Base-by-base conservation (phyloP, 2,113 vertebrate species). In the Cettia cetti region DNA sequence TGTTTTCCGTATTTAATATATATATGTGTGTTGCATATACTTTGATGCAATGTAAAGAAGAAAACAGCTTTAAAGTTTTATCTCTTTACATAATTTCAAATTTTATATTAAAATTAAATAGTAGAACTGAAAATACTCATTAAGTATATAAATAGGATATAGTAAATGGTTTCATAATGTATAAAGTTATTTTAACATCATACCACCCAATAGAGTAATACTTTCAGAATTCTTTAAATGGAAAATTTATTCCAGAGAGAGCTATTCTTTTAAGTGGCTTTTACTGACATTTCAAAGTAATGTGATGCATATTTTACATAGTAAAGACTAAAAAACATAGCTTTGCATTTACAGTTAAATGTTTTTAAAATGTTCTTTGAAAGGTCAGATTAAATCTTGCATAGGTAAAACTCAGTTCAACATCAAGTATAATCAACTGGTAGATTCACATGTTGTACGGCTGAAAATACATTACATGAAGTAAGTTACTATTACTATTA, bases 401-500 rank as follows among this genome's bases (percentile, higher is more conserved):
- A 8, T 19, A 31, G 56, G 37, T 71, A 81, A 66, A 94, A 75
- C 33, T 74, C 75, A 81, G 64, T 92, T 88, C 64, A 92, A 28
- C 64, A 28, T 47, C 21, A 39, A 40, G 21, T 85, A 26, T 31
- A 88, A 71, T 82, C 59, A 80, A 8, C 31, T 44, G 24, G n/a
- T 81, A 80, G 56, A 60, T 39, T 88, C 66, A 66, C 50, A 54
- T 5, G 26, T 44, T 53, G 22, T 75, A 40, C 61, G 61, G 44
- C 70, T 89, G 76, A 90, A 93, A 94, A 93, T 63, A 81, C 45
- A 27, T 60, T 37, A 64, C 56, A n/a, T 71, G 11, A 70, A 78
- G 37, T 76, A 72, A 86, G 54, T 95, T 83, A 44, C 79, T 80
- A 91, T 91, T 85, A 80, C 61, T 92, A 82, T 89, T 90, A 35